These are phyloP conservation scores for Carpatolechia fugitivella DNA, from an alignment of 2,888 invertebrate genomes.

Conservation along the genomic window DNA sequence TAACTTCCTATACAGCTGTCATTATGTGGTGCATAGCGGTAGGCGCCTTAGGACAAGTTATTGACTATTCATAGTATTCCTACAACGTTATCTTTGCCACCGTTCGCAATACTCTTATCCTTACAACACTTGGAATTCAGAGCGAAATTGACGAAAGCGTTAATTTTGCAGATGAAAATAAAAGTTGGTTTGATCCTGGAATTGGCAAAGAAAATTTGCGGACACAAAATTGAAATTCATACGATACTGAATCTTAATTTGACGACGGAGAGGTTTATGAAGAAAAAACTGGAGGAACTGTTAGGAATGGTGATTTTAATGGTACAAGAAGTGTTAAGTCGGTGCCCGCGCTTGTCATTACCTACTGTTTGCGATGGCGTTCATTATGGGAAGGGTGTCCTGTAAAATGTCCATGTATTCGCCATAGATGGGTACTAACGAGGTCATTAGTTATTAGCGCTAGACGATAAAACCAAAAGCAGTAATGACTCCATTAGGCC, in stretches of 20 bases:
- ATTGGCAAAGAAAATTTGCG: conserved; percentile 30
- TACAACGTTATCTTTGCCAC: not conserved
- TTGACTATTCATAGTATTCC: conserved; percentile 55
- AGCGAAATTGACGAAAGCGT: not conserved
- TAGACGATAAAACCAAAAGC: too few species aligned
- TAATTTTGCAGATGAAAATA: not conserved
- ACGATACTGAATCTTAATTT: not conserved
- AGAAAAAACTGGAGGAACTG: not conserved
- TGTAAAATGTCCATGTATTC: not conserved
- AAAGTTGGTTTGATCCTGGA: not conserved
- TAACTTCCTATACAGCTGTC: conserved; percentile 58
- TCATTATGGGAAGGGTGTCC: conserved; percentile 35
- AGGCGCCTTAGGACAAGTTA: conserved; percentile 60
- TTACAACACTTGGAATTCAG: not conserved
- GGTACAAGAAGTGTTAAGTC: conserved; percentile 42
- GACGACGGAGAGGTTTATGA: conserved; percentile 25
- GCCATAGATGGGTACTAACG: not conserved
- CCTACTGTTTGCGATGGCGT: conserved; percentile 48
- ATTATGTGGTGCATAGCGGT: conserved; percentile 57
- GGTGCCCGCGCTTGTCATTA: conserved; percentile 49
- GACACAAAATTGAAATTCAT: conserved; percentile 14
- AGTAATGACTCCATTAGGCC: too few species aligned
- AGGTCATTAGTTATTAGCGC: not conserved
- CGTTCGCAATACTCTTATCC: not conserved
- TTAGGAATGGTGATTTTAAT: conserved; percentile 25